phyloP scores from a whole-genome alignment of 2,888 invertebrate species.

The Agrochola lychnidis region DNA sequence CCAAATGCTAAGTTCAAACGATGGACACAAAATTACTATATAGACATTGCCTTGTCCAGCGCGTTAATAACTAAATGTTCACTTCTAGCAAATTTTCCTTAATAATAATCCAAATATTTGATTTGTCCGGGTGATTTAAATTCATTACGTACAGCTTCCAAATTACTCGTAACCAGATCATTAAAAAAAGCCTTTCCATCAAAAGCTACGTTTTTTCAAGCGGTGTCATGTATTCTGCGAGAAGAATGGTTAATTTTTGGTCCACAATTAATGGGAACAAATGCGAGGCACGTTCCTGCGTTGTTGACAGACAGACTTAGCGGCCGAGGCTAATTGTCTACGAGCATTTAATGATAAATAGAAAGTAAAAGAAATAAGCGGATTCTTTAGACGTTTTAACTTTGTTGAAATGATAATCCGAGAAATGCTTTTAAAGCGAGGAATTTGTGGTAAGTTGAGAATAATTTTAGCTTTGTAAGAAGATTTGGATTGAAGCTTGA shows the following conservation, averaged over 20 bases:
- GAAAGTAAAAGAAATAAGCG: constrained; percentile 36
- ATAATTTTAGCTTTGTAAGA: constrained; percentile 15
- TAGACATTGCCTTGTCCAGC: not conserved
- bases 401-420: constrained; percentile 39
- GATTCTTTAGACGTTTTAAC: constrained; percentile 34
- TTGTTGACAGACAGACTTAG: constrained; percentile 58
- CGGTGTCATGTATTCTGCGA: constrained; percentile 31
- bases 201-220: constrained; percentile 19
- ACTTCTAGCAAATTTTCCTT: not conserved
- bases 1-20: too few species aligned
- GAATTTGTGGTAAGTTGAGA: constrained; percentile 15
- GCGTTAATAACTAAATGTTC: not conserved
- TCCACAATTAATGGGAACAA: constrained; percentile 49
- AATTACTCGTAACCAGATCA: not conserved
- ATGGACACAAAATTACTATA: too few species aligned
- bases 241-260: constrained; percentile 51
- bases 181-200: constrained; percentile 1
- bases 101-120: too few species aligned
- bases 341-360: constrained; percentile 37
- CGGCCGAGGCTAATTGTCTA: constrained; percentile 46
- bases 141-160: not conserved
- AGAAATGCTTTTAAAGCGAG: constrained; percentile 25
- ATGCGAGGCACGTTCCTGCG: constrained; percentile 56
- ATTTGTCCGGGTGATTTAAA: not conserved
- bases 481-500: not conserved